A percentile compares a stretch with the other conserved stretches of the same genome.
phyloP scores from a whole-genome alignment of 2,113 vertebrate species.

The Saguinus midas region DNA sequence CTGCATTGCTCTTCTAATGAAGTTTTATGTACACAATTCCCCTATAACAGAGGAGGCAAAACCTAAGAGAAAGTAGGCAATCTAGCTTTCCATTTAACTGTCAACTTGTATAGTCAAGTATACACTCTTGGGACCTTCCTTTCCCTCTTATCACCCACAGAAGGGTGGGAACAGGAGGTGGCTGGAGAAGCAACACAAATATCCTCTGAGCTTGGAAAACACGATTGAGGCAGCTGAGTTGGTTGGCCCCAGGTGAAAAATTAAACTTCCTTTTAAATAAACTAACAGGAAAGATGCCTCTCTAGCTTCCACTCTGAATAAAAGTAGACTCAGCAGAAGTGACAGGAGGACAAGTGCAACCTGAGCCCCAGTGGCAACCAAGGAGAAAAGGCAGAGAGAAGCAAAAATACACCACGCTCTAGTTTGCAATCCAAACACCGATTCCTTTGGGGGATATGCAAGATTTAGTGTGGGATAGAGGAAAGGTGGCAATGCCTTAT shows the following conservation, averaged over 20 bases:
- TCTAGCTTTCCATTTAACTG: background rate
- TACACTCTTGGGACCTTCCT: background rate
- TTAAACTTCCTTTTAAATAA: conserved; percentile 28
- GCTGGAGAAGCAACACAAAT: background rate
- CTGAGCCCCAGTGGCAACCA: background rate
- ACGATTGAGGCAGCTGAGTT: background rate
- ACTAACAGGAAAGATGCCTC: background rate
- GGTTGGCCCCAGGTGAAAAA: background rate
- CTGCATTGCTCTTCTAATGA: background rate
- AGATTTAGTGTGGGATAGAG: background rate
- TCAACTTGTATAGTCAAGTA: background rate
- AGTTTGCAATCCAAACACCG: background rate
- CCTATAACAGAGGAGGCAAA: background rate
- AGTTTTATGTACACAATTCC: background rate
- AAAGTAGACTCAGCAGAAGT: background rate
- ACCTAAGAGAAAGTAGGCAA: background rate
- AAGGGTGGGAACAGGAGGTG: background rate
- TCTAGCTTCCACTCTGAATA: background rate
- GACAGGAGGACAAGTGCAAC: background rate
- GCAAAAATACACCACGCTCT: background rate
- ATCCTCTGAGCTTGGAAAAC: background rate
- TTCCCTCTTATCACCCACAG: background rate
- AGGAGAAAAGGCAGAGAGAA: background rate
- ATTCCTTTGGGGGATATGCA: background rate
- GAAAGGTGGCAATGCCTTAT: background rate